A percentile compares a stretch with the other conserved stretches of the same genome.
Evolutionary conservation across 2,113 vertebrate species (phyloP).

Genomic region (Charadrius vociferus): DNA sequence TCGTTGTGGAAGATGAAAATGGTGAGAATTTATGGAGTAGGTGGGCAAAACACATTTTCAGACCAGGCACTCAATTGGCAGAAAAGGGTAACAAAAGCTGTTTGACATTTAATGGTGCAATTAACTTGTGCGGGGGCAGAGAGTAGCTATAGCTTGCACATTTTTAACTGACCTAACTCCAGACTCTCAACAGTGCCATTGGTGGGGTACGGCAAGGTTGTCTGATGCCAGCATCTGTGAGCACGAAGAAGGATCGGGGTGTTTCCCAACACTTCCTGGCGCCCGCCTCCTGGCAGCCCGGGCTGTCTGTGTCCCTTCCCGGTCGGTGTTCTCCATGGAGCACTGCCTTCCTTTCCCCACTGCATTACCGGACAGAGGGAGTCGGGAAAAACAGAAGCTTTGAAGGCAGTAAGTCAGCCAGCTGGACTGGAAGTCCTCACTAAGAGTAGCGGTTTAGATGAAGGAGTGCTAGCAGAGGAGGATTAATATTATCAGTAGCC

Average conservation of each 20-base stretch:
- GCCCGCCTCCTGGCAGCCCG: background rate
- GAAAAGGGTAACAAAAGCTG: background rate
- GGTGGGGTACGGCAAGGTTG: background rate
- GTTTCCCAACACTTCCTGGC: slow-evolving; percentile 11
- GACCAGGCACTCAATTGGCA: background rate
- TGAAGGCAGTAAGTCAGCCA: slow-evolving; percentile 1
- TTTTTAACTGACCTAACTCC: background rate
- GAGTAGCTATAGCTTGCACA: background rate
- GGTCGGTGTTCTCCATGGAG: background rate
- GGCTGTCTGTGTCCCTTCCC: slow-evolving; percentile 30
- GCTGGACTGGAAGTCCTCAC: background rate
- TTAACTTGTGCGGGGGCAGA: background rate
- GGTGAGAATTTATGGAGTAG: background rate
- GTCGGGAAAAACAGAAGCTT: background rate
- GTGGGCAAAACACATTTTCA: background rate
- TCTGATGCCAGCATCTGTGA: background rate
- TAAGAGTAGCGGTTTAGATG: background rate
- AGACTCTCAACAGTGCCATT: background rate
- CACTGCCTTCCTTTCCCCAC: background rate
- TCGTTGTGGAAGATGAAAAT: background rate
- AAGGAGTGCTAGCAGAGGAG: background rate
- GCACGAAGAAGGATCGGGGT: background rate
- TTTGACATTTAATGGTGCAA: background rate
- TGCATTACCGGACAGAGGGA: background rate
- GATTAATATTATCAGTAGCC: background rate